These are phyloP conservation scores for Drosophila melanica DNA, from an alignment of 1,140 invertebrate species.

Conservation along the genomic window DNA sequence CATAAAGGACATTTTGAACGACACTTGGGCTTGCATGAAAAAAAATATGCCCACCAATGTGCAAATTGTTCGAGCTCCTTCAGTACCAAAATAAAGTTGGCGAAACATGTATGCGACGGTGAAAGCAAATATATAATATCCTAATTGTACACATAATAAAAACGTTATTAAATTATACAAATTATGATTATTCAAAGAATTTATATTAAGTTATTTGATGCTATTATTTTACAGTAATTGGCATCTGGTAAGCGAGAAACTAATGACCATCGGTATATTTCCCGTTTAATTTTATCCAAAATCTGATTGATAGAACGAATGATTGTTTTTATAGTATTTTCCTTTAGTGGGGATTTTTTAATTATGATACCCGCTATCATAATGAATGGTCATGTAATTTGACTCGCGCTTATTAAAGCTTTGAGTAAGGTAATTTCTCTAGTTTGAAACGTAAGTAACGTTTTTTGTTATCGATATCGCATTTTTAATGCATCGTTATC, in stretches of 20 bases:
- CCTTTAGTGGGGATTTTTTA: no score
- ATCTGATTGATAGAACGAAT: not conserved
- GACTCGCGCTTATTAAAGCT: no score
- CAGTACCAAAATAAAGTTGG: not conserved
- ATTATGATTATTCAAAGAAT: no score
- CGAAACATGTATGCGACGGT: not conserved
- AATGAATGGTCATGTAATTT: no score
- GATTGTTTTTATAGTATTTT: no score
- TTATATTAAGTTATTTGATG: no score
- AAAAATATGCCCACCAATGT: not conserved
- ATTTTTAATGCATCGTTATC: not conserved
- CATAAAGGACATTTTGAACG: not conserved
- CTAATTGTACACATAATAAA: no score
- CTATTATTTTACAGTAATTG: slow-evolving; percentile 28
- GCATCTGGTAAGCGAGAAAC: slow-evolving; percentile 50
- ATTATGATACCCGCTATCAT: no score
- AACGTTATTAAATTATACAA: no score
- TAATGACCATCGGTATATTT: slow-evolving; percentile 58
- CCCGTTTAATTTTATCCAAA: slow-evolving; percentile 62
- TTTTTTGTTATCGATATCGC: not conserved
- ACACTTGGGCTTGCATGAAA: not conserved
- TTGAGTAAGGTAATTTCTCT: no score
- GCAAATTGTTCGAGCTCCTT: not conserved
- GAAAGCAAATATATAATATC: no score
- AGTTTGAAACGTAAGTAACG: not conserved